Evolutionary conservation across 2,888 invertebrate genomes (phyloP).

Genomic region (Aphidoletes aphidimyza): DNA sequence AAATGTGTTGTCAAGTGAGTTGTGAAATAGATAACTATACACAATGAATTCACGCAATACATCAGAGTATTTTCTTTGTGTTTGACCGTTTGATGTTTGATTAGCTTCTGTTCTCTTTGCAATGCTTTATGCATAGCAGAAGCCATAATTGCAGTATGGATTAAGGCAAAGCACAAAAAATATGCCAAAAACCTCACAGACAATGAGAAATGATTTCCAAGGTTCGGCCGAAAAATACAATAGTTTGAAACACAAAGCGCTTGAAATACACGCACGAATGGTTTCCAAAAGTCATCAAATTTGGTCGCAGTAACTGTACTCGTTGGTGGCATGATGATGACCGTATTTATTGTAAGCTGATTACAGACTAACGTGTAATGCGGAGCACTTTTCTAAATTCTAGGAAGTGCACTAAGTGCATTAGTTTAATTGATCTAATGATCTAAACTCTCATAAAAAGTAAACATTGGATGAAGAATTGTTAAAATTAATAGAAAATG

Average conservation of each 20-base stretch:
- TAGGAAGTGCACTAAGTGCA: too few relatives aligned
- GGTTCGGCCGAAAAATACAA: background rate
- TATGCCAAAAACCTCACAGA: background rate
- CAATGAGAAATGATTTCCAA: background rate
- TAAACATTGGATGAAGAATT: too few relatives aligned
- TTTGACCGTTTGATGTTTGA: background rate
- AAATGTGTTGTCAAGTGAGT: background rate
- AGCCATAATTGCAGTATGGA: background rate
- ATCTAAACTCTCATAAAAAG: too few relatives aligned
- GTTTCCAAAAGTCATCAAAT: conserved; percentile 3
- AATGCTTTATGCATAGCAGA: too few relatives aligned
- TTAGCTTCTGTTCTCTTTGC: too few relatives aligned
- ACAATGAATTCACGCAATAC: background rate
- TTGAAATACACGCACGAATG: background rate
- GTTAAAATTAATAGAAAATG: too few relatives aligned
- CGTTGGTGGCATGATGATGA: too few relatives aligned
- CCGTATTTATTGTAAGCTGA: background rate
- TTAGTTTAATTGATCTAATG: too few relatives aligned
- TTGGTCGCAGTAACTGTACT: background rate
- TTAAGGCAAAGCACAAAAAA: background rate
- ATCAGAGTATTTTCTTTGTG: background rate
- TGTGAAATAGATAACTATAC: background rate
- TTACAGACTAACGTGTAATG: too few relatives aligned
- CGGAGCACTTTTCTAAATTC: too few relatives aligned
- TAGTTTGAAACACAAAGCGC: background rate